Conservation (phyloP, 2,888 invertebrate genomes). For the Zeuzera pyrina region DNA sequence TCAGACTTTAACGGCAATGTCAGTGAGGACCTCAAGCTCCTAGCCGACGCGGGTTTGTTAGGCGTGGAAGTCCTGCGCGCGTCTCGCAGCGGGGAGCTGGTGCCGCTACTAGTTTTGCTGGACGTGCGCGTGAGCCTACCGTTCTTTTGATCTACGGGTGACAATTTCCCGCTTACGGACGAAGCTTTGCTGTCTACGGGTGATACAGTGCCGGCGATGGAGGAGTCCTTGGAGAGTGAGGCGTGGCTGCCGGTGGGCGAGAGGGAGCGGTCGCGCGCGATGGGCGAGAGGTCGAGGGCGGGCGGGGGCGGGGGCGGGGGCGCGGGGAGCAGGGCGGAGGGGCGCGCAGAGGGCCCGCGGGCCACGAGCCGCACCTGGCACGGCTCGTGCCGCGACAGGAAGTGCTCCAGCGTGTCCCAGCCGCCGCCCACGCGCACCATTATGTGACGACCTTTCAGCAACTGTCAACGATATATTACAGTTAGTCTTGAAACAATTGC, state of each 20-base stretch:
- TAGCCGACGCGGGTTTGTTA: slow-evolving; percentile 19
- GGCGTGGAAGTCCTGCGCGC: slow-evolving; percentile 41
- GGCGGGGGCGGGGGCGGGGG: slow-evolving; percentile 18
- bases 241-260: slow-evolving; percentile 34
- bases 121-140: slow-evolving; percentile 25
- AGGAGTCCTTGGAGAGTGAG: slow-evolving; percentile 29
- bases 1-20: slow-evolving; percentile 40
- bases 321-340: slow-evolving; percentile 40
- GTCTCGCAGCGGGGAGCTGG: slow-evolving; percentile 27
- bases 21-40: slow-evolving; percentile 29
- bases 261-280: slow-evolving; percentile 12
- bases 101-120: slow-evolving; percentile 32
- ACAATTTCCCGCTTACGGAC: slow-evolving; percentile 36
- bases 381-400: slow-evolving; percentile 89
- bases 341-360: slow-evolving; percentile 45
- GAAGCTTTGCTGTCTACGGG: slow-evolving; percentile 45
- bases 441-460: slow-evolving; percentile 93
- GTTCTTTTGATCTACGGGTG: slow-evolving; percentile 27
- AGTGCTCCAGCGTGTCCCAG: slow-evolving; percentile 95
- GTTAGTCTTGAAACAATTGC: background rate
- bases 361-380: slow-evolving; percentile 80
- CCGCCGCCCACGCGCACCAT: slow-evolving; percentile 96
- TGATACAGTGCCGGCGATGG: slow-evolving; percentile 30
- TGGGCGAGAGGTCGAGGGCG: slow-evolving; percentile 11
- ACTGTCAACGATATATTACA: slow-evolving; percentile 61